Evolutionary conservation across 2,888 invertebrate genomes (phyloP).

Genomic region (Trileptium ribeirensis): DNA sequence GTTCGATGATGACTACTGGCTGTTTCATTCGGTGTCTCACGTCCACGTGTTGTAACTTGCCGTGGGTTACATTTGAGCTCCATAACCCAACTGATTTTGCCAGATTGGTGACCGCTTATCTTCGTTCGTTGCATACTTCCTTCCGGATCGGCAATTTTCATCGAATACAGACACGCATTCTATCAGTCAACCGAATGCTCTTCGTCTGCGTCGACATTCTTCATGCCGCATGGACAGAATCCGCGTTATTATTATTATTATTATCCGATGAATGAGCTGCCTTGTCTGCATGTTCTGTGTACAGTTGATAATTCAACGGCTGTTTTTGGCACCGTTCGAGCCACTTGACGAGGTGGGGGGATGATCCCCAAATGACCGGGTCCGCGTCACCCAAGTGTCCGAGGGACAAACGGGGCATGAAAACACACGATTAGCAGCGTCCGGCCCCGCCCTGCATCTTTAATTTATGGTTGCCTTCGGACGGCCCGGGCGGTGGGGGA

Average conservation of each 20-base stretch:
- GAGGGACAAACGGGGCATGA: background rate
- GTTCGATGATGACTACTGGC: too few species aligned
- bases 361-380: too few species aligned
- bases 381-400: too few species aligned
- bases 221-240: too few species aligned
- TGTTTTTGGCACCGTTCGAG: background rate
- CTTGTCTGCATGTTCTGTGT: background rate
- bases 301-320: too few species aligned
- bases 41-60: too few species aligned
- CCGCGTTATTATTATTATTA: background rate
- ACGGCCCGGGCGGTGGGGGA: background rate
- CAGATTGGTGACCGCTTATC: background rate
- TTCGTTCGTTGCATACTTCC: background rate
- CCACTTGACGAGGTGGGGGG: background rate
- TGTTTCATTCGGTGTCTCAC: too few species aligned
- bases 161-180: background rate
- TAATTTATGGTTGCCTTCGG: background rate
- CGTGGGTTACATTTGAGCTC: too few species aligned
- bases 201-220: background rate
- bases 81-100: too few species aligned
- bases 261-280: background rate
- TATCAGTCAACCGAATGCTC: background rate
- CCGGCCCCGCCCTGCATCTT: background rate
- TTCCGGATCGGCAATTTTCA: background rate
- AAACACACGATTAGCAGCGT: background rate